These are phyloP conservation scores for Brachionus asplanchnoidis DNA, from an alignment of 1,140 invertebrate species.

Conservation along the genomic window DNA sequence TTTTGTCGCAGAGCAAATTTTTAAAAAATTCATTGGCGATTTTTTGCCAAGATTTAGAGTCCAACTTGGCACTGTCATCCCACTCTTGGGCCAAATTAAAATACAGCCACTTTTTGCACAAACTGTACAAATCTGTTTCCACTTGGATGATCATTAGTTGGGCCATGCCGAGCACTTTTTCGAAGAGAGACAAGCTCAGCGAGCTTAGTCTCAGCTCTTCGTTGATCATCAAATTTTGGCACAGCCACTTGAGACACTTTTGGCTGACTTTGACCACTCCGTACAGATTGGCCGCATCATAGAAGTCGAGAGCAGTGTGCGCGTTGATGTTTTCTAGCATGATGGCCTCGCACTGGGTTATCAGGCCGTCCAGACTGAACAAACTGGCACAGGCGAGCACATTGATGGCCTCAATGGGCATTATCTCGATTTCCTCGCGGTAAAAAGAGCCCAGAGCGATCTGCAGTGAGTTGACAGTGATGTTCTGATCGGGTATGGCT, in stretches of 20 bases:
- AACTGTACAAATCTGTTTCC: slow-evolving; percentile 72
- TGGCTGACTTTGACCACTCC: slow-evolving; percentile 64
- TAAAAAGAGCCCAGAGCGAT: slow-evolving; percentile 74
- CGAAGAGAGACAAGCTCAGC: slow-evolving; percentile 57
- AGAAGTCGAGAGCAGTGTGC: slow-evolving; percentile 67
- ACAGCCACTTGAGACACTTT: slow-evolving; percentile 66
- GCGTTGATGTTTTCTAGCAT: slow-evolving; percentile 69
- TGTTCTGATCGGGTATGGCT: slow-evolving; percentile 70
- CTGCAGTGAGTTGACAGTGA: slow-evolving; percentile 66
- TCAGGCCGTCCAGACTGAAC: slow-evolving; percentile 69
- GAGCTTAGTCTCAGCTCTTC: slow-evolving; percentile 55
- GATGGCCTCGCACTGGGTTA: slow-evolving; percentile 69
- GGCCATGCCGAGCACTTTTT: slow-evolving; percentile 63
- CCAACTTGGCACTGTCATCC: not conserved
- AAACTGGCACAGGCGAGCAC: slow-evolving; percentile 71
- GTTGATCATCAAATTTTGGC: slow-evolving; percentile 66
- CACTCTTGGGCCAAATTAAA: slow-evolving; percentile 53
- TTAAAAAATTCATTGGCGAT: slow-evolving; percentile 28
- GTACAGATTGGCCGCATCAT: slow-evolving; percentile 66
- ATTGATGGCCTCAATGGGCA: slow-evolving; percentile 66
- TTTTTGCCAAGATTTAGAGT: slow-evolving; percentile 8
- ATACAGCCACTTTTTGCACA: slow-evolving; percentile 67
- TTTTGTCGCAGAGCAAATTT: slow-evolving; percentile 6
- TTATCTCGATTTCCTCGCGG: slow-evolving; percentile 69
- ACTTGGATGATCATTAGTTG: slow-evolving; percentile 73